phyloP scores from a whole-genome alignment of 2,888 invertebrate genomes.

The Drosophila cognata region DNA sequence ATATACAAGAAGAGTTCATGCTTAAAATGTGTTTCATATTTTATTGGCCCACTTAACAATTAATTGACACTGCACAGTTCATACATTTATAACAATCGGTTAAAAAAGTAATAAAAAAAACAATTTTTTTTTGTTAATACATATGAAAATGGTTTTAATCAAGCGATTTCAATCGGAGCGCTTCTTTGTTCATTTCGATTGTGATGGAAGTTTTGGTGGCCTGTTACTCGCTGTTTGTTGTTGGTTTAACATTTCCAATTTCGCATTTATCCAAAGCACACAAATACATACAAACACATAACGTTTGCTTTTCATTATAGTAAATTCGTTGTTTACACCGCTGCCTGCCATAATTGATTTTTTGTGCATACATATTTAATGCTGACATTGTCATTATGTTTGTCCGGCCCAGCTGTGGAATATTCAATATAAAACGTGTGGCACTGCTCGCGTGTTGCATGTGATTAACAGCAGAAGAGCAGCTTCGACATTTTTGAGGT shows the following conservation, averaged over 20 bases:
- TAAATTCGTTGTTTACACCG: constrained; percentile 60
- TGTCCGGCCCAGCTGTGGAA: constrained; percentile 1
- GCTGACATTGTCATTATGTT: constrained; percentile 22
- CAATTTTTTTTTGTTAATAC: neutral
- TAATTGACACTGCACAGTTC: neutral
- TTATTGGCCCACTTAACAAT: neutral
- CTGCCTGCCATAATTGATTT: constrained; percentile 47
- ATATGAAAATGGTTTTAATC: neutral
- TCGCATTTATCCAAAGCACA: constrained; percentile 18
- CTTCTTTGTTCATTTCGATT: neutral
- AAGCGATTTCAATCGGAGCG: neutral
- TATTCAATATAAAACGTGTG: neutral
- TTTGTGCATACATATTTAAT: constrained; percentile 61
- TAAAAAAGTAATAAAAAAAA: neutral
- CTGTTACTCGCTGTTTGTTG: constrained; percentile 9
- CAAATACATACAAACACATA: constrained; percentile 14
- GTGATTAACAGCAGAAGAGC: constrained; percentile 58
- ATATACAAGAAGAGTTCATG: neutral
- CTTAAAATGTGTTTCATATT: neutral
- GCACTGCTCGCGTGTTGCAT: constrained; percentile 59
- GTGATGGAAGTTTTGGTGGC: neutral
- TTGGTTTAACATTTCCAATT: constrained; percentile 1
- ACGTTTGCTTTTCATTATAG: constrained; percentile 65
- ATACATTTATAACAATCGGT: neutral
- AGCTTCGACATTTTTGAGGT: constrained; percentile 32